A percentile compares a stretch with the other conserved stretches of the same genome.
phyloP scores from a whole-genome alignment of 2,113 vertebrate species.

The Chionomys nivalis region DNA sequence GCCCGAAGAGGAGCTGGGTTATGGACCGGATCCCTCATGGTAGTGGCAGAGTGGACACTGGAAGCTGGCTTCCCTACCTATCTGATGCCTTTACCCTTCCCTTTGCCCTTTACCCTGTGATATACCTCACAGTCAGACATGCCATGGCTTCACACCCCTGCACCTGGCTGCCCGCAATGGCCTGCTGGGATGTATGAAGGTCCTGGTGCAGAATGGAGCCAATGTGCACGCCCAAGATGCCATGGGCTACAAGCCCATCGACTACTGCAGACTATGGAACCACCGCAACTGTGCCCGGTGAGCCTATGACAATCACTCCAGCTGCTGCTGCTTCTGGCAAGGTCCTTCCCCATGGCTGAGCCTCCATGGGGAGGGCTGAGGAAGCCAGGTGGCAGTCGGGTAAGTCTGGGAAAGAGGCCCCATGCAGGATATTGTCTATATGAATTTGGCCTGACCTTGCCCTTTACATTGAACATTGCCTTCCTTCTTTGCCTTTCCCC shows the following conservation, averaged over 20 bases:
- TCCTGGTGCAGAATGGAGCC: conserved; percentile 78
- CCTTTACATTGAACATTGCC: not conserved
- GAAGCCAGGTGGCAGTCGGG: not conserved
- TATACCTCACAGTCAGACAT: conserved; percentile 58
- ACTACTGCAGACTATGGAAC: conserved; percentile 80
- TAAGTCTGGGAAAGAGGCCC: not conserved
- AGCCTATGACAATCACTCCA: not conserved
- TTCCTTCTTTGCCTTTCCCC: not conserved
- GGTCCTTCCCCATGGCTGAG: not conserved
- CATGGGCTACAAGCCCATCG: conserved; percentile 71
- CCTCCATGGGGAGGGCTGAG: not conserved
- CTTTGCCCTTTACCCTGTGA: not conserved
- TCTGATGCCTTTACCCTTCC: conserved; percentile 4
- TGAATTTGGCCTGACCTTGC: not conserved
- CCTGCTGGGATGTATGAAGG: conserved; percentile 66
- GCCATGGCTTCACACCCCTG: conserved; percentile 71
- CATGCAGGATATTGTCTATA: not conserved
- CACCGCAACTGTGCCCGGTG: conserved; percentile 79
- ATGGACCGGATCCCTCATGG: not conserved
- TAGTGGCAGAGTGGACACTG: not conserved
- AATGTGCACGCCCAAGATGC: conserved; percentile 69
- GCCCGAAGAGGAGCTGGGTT: not conserved
- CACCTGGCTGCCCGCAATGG: conserved; percentile 80
- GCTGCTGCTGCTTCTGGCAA: not conserved
- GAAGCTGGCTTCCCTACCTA: not conserved